A percentile compares a stretch with the other conserved stretches of the same genome.
These are phyloP conservation scores for Smittia sp. DNA, from an alignment of 2,888 invertebrate species.

Conservation along the genomic window DNA sequence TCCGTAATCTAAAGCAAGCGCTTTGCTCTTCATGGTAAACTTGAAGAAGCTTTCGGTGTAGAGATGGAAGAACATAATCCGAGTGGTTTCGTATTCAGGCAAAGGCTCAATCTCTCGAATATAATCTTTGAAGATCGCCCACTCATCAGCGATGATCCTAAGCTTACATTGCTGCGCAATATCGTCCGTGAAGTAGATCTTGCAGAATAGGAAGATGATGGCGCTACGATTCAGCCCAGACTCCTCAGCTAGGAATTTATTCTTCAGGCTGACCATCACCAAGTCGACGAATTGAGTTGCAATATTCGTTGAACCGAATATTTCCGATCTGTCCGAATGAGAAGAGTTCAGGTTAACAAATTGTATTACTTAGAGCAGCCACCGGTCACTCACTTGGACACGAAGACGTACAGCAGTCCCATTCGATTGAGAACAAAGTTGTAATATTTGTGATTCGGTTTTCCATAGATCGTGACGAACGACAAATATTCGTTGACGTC, in stretches of 20 bases:
- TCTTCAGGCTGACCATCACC: not conserved
- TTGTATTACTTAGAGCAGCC: not conserved
- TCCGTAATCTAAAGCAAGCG: conserved; percentile 15
- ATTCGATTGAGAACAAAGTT: conserved; percentile 28
- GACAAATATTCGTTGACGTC: conserved; percentile 12
- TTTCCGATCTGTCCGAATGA: conserved; percentile 11
- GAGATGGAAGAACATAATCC: conserved; percentile 25
- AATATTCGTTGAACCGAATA: not conserved
- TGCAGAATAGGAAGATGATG: conserved; percentile 21
- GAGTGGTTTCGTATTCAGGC: not conserved
- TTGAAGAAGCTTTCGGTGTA: conserved; percentile 17
- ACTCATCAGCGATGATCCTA: conserved; percentile 7
- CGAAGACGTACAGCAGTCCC: conserved; percentile 4
- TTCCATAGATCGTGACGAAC: not conserved
- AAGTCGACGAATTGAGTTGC: not conserved
- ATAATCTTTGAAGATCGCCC: not conserved
- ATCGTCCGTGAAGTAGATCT: conserved; percentile 37
- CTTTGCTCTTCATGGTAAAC: conserved; percentile 13
- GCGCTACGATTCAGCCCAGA: not conserved
- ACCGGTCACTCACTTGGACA: conserved; percentile 21
- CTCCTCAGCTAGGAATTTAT: conserved; percentile 4
- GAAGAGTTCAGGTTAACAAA: not conserved
- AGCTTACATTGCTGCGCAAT: conserved; percentile 13
- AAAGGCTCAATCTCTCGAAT: not conserved
- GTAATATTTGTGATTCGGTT: conserved; percentile 30